Base-by-base conservation (phyloP, 2,888 invertebrate genomes). In the Clusia tigrina region DNA sequence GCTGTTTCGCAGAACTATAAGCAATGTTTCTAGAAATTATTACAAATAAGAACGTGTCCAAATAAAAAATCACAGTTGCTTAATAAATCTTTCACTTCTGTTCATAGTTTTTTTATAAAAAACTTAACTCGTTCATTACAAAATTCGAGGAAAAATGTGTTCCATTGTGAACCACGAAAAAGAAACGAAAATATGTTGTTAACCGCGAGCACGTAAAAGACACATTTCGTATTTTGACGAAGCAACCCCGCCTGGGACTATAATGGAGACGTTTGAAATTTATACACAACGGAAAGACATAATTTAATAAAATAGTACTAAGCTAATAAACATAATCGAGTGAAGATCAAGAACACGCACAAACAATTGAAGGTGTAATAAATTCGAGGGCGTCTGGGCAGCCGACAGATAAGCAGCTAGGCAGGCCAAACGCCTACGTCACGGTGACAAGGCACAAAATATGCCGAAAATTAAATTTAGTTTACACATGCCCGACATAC, bases 121-220 rank as follows among this genome's bases (percentile, higher is more conserved):
- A n/a, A n/a, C n/a, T n/a, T n/a, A n/a, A n/a, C n/a, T n/a, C n/a
- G n/a, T n/a, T n/a, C n/a, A n/a, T n/a, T n/a, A n/a, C n/a, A n/a
- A n/a, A n/a, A n/a, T n/a, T n/a, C n/a, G n/a, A n/a, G n/a, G n/a
- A n/a, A n/a, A n/a, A n/a, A n/a, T n/a, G n/a, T n/a, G n/a, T n/a
- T n/a, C n/a, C n/a, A n/a, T n/a, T n/a, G n/a, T n/a, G n/a, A n/a
- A n/a, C n/a, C n/a, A n/a, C n/a, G n/a, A n/a, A n/a, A n/a, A n/a
- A n/a, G n/a, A 37, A 60, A 38, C 22, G 24, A 46, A 20, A 26
- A 37, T 17, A 20, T 54, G 25, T 68, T 71, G 55, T 46, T 66
- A 67, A 66, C 63, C 69, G 64, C 68, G 67, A 68, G 66, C 71
- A 71, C 71, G 71, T 71, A 71, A 65, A 51, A 63, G 65, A 69